These are phyloP conservation scores for Pagrus major DNA, from an alignment of 2,113 vertebrate species.

Conservation along the genomic window DNA sequence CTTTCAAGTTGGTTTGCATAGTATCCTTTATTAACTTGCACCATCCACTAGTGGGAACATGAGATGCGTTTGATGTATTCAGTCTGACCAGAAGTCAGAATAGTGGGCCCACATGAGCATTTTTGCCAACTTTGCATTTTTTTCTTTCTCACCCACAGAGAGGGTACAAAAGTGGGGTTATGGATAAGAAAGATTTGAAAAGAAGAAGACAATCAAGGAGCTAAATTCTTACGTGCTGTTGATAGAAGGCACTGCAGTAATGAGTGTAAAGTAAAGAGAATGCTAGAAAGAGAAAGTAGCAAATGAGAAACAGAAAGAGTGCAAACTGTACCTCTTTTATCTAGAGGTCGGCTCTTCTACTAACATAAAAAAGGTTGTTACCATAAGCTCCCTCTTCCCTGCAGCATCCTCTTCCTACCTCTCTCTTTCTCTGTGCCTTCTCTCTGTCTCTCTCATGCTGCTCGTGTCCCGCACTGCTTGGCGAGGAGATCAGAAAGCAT, in stretches of 20 bases:
- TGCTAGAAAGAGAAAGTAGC: conserved; percentile 25
- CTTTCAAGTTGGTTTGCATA: too few relatives aligned
- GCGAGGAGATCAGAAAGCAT: conserved; percentile 32
- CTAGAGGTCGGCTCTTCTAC: conserved; percentile 39
- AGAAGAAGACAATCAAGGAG: conserved; percentile 25
- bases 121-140: too few relatives aligned
- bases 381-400: conserved; percentile 19
- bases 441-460: background rate
- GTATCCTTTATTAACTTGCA: too few relatives aligned
- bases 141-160: conserved; percentile 31
- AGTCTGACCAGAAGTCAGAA: too few relatives aligned
- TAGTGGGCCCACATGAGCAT: too few relatives aligned
- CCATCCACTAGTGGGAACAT: too few relatives aligned
- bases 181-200: conserved; percentile 38
- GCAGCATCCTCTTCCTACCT: conserved; percentile 18
- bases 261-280: conserved; percentile 61
- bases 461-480: conserved; percentile 14
- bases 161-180: conserved; percentile 17
- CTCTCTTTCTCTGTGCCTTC: background rate
- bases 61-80: too few relatives aligned
- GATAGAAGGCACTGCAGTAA: conserved; percentile 66
- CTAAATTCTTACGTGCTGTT: conserved; percentile 45
- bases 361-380: conserved; percentile 52
- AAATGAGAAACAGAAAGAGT: conserved; percentile 49
- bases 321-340: conserved; percentile 61